Conservation (phyloP, 64 coral and sea anemone genomes). For the Anthopleura sola region DNA sequence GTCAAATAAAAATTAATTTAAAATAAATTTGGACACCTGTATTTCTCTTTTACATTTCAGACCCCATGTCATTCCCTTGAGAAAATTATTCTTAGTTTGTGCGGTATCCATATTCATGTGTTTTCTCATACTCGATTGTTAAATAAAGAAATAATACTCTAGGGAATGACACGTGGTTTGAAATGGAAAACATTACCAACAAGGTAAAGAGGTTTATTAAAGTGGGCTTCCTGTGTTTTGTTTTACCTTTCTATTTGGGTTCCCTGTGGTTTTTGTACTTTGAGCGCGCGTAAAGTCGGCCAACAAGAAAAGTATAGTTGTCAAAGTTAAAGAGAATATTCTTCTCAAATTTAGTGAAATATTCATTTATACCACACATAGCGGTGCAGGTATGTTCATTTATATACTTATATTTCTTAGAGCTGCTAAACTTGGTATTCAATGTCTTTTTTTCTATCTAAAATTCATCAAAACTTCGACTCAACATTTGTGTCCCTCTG, state of each 20-base stretch:
- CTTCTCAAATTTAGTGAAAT: no score
- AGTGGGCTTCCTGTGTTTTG: background rate
- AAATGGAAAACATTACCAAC: no score
- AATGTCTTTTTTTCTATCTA: background rate
- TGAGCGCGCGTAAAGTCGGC: background rate
- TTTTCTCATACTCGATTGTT: no score
- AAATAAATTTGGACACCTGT: no score
- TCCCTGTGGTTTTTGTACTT: background rate
- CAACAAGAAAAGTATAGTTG: background rate
- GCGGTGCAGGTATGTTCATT: background rate
- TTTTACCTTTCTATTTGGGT: background rate
- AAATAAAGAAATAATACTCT: no score
- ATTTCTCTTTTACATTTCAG: no score
- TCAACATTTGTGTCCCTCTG: no score
- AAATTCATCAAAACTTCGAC: background rate
- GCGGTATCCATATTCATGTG: no score
- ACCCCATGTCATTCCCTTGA: no score
- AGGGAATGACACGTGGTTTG: no score
- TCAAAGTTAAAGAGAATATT: background rate
- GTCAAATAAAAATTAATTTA: no score
- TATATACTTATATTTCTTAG: background rate
- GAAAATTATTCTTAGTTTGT: no score
- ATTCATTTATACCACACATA: background rate
- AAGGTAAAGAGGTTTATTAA: background rate
- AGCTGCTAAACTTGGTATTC: background rate